Evolutionary conservation across 2,888 invertebrate species (phyloP).

Genomic region (Tigriopus californicus): DNA sequence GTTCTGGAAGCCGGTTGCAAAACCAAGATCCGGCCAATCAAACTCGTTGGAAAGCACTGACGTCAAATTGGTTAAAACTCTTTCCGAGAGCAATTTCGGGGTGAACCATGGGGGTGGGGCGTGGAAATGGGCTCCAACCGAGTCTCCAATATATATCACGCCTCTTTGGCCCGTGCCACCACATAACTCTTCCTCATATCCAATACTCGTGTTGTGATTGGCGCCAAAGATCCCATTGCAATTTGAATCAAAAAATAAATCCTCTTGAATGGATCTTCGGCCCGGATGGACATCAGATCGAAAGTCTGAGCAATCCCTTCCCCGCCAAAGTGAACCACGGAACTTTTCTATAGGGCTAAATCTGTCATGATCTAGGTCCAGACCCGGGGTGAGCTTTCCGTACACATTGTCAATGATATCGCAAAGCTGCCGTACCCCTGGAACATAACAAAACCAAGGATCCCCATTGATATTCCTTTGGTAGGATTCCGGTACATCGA

Average conservation of each 20-base stretch:
- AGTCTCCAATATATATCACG: constrained; percentile 28
- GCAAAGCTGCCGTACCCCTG: not conserved
- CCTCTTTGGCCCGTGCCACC: constrained; percentile 24
- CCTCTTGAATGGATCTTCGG: constrained; percentile 23
- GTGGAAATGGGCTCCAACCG: constrained; percentile 34
- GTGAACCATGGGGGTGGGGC: constrained; percentile 25
- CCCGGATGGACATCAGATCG: not conserved
- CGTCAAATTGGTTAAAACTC: constrained; percentile 26
- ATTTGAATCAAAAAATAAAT: constrained; percentile 25
- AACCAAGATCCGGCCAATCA: constrained; percentile 34
- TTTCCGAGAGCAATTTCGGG: constrained; percentile 21
- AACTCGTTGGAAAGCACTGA: constrained; percentile 31
- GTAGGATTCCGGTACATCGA: not conserved
- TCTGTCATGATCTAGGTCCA: not conserved
- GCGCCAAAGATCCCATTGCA: constrained; percentile 29
- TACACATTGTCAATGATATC: not conserved
- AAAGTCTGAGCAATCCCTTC: constrained; percentile 2
- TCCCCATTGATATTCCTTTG: not conserved
- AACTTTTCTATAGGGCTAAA: constrained; percentile 6
- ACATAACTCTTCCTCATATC: constrained; percentile 28
- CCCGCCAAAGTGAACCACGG: constrained; percentile 9
- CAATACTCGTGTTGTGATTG: constrained; percentile 22
- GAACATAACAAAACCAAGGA: constrained; percentile 10
- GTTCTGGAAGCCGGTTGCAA: constrained; percentile 28
- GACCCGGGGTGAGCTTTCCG: not conserved